Evolutionary conservation across 2,113 vertebrate genomes (phyloP).

Genomic region (Perca fluviatilis): DNA sequence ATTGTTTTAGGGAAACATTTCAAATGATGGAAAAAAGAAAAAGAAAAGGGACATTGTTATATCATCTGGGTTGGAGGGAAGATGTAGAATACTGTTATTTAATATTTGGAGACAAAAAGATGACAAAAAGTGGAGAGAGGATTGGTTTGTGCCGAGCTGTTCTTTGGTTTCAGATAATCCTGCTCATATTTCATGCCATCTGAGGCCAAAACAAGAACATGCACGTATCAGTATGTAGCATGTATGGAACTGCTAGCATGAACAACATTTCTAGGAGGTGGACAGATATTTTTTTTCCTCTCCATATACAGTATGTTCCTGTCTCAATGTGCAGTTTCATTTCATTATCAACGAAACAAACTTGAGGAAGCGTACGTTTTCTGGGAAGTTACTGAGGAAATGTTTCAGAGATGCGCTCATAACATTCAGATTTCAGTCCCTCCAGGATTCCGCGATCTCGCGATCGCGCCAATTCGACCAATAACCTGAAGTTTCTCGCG

Average conservation of each 20-base stretch:
- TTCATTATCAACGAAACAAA: background rate
- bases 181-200: constrained; percentile 28
- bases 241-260: too few relatives aligned
- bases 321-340: background rate
- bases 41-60: too few relatives aligned
- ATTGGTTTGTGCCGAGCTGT: constrained; percentile 7
- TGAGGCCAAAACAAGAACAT: constrained; percentile 27
- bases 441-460: too few relatives aligned
- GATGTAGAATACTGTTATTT: background rate
- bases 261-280: background rate
- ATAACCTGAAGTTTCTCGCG: too few relatives aligned
- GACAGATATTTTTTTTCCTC: background rate
- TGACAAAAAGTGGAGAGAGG: background rate
- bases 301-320: background rate
- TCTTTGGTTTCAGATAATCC: constrained; percentile 1
- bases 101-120: background rate
- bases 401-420: background rate
- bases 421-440: background rate
- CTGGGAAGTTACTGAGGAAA: constrained; percentile 3
- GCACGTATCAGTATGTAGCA: background rate
- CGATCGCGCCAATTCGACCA: too few relatives aligned
- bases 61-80: background rate
- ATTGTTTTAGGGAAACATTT: constrained; percentile 4
- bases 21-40: background rate
- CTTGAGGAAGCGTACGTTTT: background rate